Evolutionary conservation across 1,140 invertebrate genomes (phyloP).

Genomic region (Drosophila quadrilineata): DNA sequence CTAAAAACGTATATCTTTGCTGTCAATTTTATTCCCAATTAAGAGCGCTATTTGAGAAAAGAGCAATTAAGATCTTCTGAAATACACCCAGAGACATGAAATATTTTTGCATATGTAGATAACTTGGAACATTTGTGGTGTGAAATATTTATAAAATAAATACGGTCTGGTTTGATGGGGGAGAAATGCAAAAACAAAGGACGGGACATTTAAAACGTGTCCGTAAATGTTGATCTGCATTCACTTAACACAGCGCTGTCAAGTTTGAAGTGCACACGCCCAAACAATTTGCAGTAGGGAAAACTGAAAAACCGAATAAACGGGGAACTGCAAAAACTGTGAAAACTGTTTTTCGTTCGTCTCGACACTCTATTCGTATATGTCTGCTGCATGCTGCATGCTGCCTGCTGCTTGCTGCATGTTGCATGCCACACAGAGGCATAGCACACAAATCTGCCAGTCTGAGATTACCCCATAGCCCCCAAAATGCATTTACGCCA

Average conservation of each 20-base stretch:
- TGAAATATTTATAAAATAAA: background rate
- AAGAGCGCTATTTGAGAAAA: too few relatives aligned
- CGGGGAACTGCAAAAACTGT: background rate
- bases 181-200: conserved; percentile 1
- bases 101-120: too few relatives aligned
- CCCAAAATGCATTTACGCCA: conserved; percentile 78
- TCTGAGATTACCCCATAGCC: conserved; percentile 67
- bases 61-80: too few relatives aligned
- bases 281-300: conserved; percentile 56
- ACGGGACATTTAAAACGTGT: conserved; percentile 16
- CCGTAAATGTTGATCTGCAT: conserved; percentile 21
- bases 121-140: too few relatives aligned
- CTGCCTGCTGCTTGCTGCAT: too few relatives aligned
- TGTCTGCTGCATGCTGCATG: too few relatives aligned
- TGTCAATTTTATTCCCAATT: too few relatives aligned
- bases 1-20: too few relatives aligned
- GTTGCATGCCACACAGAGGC: conserved; percentile 1
- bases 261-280: conserved; percentile 55
- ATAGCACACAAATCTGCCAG: conserved; percentile 72
- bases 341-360: conserved; percentile 1
- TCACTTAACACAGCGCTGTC: conserved; percentile 9
- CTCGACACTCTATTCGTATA: conserved; percentile 38
- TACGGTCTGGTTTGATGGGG: too few relatives aligned
- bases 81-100: too few relatives aligned
- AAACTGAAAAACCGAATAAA: conserved; percentile 31